Evolutionary conservation across 1,140 invertebrate species (phyloP), one percentile per base, ranked within the genome.

Genomic region (Drosophila fuyamai): DNA sequence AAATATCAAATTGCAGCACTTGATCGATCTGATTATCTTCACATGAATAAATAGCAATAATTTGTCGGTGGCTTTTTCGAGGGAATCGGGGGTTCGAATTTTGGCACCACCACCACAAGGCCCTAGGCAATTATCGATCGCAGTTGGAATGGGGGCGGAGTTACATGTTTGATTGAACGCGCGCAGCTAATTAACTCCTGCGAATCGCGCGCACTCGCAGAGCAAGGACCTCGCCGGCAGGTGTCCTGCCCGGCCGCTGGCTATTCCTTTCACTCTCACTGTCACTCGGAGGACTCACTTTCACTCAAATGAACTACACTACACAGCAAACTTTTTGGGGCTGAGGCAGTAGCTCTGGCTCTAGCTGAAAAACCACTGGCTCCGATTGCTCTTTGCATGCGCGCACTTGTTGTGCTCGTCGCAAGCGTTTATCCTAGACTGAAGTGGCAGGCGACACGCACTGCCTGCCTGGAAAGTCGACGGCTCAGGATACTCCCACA

Each of bases 361-460:
- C 29, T 32, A 7, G 29, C 50, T 68, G 46, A 58, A 60, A 56
- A 51, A 59, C 27, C 74, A 70, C 74, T 63, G 43, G 55, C 56
- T 67, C 73, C 61, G 70, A 48, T 1, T 54, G 58, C 77, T 71
- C 38, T 66, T 90, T 62, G 76, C 75, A 90, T 86, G 90, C 89
- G 86, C 84, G 81, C 91, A 91, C 91, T 91, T 92, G 91, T 92
- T 92, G 91, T 92, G 91, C 89, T 78, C 81, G 76, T 76, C 81
- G 79, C 81, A 91, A 92, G 79, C 89, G 91, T 92, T 92, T 92
- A 91, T 88, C 91, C 91, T 92, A 92, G 89, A 92, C 91, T 92
- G 89, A 91, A 81, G 65, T 65, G 70, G 53, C 66, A 70, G 38
- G 73, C 72, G 78, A 73, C 59, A 56, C 71, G 70, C 72, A 81